Conservation (phyloP, 1,140 invertebrate genomes). For the Cotesia vestalis region DNA sequence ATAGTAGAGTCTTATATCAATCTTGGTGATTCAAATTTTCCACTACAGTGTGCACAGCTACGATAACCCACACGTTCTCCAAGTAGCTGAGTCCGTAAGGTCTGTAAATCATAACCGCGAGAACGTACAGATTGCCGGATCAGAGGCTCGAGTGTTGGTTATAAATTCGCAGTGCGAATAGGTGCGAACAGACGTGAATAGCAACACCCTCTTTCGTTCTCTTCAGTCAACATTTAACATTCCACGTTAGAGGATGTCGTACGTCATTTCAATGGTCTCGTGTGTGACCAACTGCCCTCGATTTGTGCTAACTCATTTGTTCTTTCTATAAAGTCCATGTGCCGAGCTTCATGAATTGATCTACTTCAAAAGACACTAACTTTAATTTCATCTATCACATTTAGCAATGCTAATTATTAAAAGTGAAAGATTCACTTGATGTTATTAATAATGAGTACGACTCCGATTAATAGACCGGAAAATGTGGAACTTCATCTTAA, state of each 20-base stretch:
- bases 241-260: conserved; percentile 39
- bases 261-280: conserved; percentile 39
- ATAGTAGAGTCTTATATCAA: conserved; percentile 2
- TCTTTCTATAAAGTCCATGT: neutral
- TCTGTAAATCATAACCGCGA: conserved; percentile 49
- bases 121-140: conserved; percentile 49
- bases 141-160: conserved; percentile 49
- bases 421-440: too few relatives aligned
- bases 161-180: conserved; percentile 54
- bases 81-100: conserved; percentile 14
- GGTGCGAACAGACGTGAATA: conserved; percentile 50
- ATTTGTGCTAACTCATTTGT: conserved; percentile 17
- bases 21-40: conserved; percentile 24
- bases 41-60: neutral
- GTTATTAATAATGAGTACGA: too few relatives aligned
- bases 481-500: too few relatives aligned
- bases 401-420: too few relatives aligned
- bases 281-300: conserved; percentile 23
- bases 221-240: conserved; percentile 42
- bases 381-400: too few relatives aligned
- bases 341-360: neutral
- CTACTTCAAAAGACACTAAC: too few relatives aligned
- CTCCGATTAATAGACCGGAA: too few relatives aligned
- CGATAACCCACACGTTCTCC: conserved; percentile 17
- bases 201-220: conserved; percentile 21